Base-by-base conservation (phyloP, 2,797 vertebrate species). In the Girardinus metallicus region DNA sequence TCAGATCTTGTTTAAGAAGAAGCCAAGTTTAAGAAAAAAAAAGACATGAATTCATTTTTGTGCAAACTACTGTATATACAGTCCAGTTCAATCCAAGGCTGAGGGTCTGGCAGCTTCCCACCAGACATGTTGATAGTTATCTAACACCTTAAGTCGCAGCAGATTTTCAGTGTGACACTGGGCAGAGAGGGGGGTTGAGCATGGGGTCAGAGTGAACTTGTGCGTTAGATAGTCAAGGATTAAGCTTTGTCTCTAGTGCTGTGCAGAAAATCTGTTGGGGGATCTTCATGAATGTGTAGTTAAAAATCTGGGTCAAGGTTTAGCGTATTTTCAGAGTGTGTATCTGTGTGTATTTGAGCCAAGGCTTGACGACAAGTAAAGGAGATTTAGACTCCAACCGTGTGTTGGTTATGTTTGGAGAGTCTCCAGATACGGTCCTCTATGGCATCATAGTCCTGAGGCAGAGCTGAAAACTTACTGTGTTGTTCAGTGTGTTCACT, bases 281-380 rank as follows among this genome's bases (percentile, higher is more conserved):
- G 95, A 94, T 96, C 96, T 97, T 96, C 95, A 93, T 91, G 93
- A 92, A 96, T 93, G 88, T 73, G 96, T 95, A 95, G 96, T 96
- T 97, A 97, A 96, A 96, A 97, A 96, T 94, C 94, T 95, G 95
- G 95, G 96, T 96, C 95, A 95, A 96, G 96, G 97, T 97, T 97
- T 97, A 95, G 94, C 92, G 92, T 78, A 73, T 91, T 87, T 93
- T 96, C 95, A 96, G 96, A 72, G 83, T 34, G 66, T 75, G 57
- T 60, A 60, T 55, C 53, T 10, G 80, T 77, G 79, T 79, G 77
- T 77, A 73, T 76, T 77, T 74, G 82, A 77, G 75, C 46, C n/a
- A 89, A 92, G 90, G 95, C 95, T 95, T 95, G 95, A 87, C 94
- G 92, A 87, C 79, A 93, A 96, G 95, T 95, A 96, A 97, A 97